These are phyloP conservation scores for Pammene aurita DNA, from an alignment of 2,888 invertebrate species.

Conservation along the genomic window DNA sequence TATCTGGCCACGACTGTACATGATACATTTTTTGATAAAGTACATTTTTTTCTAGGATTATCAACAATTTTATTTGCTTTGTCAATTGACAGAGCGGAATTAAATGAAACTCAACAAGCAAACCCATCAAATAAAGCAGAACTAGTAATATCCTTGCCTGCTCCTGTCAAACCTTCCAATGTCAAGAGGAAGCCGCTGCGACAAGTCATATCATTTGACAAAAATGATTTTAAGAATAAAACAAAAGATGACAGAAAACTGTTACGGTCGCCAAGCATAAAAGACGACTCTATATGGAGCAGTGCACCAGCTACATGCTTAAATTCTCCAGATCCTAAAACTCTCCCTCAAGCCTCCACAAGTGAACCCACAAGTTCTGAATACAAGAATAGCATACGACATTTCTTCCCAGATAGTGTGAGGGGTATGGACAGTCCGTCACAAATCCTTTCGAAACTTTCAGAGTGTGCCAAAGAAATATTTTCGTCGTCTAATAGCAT, in stretches of 20 bases:
- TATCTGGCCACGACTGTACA: too few species aligned
- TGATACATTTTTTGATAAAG: too few species aligned
- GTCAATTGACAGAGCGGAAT: slow-evolving; percentile 92
- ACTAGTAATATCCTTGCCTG: slow-evolving; percentile 88
- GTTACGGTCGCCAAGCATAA: slow-evolving; percentile 49
- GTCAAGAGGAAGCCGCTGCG: slow-evolving; percentile 73
- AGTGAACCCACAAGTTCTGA: slow-evolving; percentile 78
- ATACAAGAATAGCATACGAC: slow-evolving; percentile 67
- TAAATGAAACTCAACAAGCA: slow-evolving; percentile 85
- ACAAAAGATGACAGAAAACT: slow-evolving; percentile 52
- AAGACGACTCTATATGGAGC: slow-evolving; percentile 66
- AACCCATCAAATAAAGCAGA: slow-evolving; percentile 80
- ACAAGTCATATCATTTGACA: slow-evolving; percentile 81
- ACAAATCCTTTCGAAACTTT: slow-evolving; percentile 74
- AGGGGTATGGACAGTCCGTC: slow-evolving; percentile 75
- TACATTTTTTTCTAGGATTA: slow-evolving; percentile 85
- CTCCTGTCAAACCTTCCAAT: slow-evolving; percentile 82
- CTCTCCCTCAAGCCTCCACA: slow-evolving; percentile 61
- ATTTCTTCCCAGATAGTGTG: slow-evolving; percentile 78
- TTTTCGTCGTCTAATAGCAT: slow-evolving; percentile 77
- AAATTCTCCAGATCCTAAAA: slow-evolving; percentile 82
- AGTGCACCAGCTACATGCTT: slow-evolving; percentile 86
- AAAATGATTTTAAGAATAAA: slow-evolving; percentile 62
- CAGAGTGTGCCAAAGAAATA: slow-evolving; percentile 80
- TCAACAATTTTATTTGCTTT: slow-evolving; percentile 96